Base-by-base conservation (phyloP, 2,797 vertebrate species). In the Betta splendens region DNA sequence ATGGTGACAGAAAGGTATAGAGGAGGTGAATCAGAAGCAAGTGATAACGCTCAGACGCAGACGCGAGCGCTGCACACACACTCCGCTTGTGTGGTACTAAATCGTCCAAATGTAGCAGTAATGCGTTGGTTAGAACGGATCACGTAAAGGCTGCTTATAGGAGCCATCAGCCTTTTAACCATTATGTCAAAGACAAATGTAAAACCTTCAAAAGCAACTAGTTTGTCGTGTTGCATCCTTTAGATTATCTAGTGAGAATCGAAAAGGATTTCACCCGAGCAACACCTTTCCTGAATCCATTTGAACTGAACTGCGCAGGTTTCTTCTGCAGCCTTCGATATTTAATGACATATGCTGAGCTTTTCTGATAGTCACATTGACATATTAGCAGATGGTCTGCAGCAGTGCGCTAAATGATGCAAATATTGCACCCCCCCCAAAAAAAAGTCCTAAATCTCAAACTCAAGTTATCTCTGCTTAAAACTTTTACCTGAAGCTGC, bases 1-100 rank as follows among this genome's bases (percentile, higher is more conserved):
- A 79, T 70, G 75, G 81, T 62, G 84, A 87, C 79, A 69, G 69
- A 68, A 69, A 67, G 67, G 76, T 75, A 69, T 62, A 57, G 75
- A 72, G 54, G 59, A 64, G 66, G 75, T 60, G 72, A 79, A 62
- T 64, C 63, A 43, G 64, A 57, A 54, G 39, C 57, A 58, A 51
- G 68, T 38, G 83, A 86, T 80, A 81, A 84, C 23, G 13, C 64
- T 48, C 1, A 36, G 57, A 66, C 80, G 79, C 62, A 72, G 67
- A 83, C 74, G 78, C 78, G 53, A 59, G 53, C 0, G 26, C 51
- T 37, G 65, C 55, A 53, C 58, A 53, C 31, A 2, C 3, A 3
- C 33, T 57, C 44, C 28, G 47, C 44, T 49, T 47, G 43, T 54
- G 26, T 67, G 53, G 43, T 50, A 37, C 65, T 60, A 78, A 65